Evolutionary conservation across 2,113 vertebrate genomes (phyloP).

Genomic region (Phylloscopus trochilus): DNA sequence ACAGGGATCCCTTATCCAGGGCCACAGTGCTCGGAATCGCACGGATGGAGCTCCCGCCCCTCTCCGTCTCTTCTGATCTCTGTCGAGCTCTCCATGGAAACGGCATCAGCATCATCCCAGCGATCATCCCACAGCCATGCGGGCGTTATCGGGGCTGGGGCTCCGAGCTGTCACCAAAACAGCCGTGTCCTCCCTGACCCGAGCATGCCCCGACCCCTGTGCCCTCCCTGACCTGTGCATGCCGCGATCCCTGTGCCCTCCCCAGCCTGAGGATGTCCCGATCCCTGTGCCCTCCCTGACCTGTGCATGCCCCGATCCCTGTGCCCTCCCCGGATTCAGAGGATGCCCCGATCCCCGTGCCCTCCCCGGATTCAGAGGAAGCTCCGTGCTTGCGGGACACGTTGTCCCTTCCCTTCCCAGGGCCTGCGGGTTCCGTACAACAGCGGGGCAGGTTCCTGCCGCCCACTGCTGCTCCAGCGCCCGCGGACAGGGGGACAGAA

Average conservation of each 20-base stretch:
- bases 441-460: neutral
- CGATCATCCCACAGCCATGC: rapidly evolving
- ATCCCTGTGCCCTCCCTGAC: neutral
- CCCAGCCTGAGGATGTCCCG: too few relatives aligned
- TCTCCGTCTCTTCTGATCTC: neutral
- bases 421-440: rapidly evolving
- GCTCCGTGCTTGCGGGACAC: rapidly evolving
- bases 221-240: too few relatives aligned
- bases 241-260: too few relatives aligned
- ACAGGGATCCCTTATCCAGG: neutral
- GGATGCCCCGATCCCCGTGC: too few relatives aligned
- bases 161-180: neutral
- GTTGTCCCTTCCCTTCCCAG: neutral
- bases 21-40: neutral
- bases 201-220: neutral
- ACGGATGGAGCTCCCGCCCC: neutral
- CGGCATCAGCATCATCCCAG: neutral
- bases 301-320: neutral
- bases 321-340: too few relatives aligned
- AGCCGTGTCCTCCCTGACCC: neutral
- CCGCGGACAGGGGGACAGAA: neutral
- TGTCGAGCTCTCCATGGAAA: neutral
- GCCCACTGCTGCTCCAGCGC: neutral
- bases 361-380: neutral
- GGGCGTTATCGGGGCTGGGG: neutral